These are phyloP conservation scores for Macrochelys suwanniensis DNA, from an alignment of 2,797 vertebrate genomes.

Conservation along the genomic window DNA sequence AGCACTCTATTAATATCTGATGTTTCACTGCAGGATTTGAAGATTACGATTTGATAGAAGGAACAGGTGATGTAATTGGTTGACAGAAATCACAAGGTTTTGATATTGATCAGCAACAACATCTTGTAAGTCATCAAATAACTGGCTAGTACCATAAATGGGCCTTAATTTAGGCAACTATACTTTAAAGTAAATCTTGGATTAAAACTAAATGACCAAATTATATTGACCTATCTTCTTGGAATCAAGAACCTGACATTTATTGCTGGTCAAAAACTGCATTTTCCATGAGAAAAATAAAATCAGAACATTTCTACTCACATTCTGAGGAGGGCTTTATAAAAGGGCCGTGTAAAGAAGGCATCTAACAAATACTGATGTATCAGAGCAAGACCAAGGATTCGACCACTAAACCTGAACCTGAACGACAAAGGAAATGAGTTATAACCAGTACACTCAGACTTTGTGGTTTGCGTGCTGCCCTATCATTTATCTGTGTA, in stretches of 20 bases:
- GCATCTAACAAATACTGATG: slow-evolving; percentile 98
- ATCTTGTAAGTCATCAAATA: not conserved
- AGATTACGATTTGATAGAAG: slow-evolving; percentile 31
- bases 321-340: slow-evolving; percentile 98
- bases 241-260: not conserved
- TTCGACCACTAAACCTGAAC: slow-evolving; percentile 98
- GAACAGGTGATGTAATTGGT: slow-evolving; percentile 18
- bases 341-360: slow-evolving; percentile 98
- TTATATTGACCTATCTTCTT: not conserved
- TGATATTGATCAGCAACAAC: not conserved
- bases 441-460: not conserved
- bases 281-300: not conserved
- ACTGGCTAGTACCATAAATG: not conserved
- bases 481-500: slow-evolving; percentile 41
- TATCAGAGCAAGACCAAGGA: slow-evolving; percentile 95
- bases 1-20: slow-evolving; percentile 63
- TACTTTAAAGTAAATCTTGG: not conserved
- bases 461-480: slow-evolving; percentile 17
- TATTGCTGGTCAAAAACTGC: not conserved
- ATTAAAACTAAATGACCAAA: not conserved
- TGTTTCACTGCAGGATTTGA: slow-evolving; percentile 43
- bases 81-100: not conserved
- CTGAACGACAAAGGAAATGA: slow-evolving; percentile 77
- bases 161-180: not conserved
- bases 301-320: slow-evolving; percentile 79